A percentile compares a stretch with the other conserved stretches of the same genome.
phyloP scores from a whole-genome alignment of 2,888 invertebrate species.

The Brachypterus glaber region DNA sequence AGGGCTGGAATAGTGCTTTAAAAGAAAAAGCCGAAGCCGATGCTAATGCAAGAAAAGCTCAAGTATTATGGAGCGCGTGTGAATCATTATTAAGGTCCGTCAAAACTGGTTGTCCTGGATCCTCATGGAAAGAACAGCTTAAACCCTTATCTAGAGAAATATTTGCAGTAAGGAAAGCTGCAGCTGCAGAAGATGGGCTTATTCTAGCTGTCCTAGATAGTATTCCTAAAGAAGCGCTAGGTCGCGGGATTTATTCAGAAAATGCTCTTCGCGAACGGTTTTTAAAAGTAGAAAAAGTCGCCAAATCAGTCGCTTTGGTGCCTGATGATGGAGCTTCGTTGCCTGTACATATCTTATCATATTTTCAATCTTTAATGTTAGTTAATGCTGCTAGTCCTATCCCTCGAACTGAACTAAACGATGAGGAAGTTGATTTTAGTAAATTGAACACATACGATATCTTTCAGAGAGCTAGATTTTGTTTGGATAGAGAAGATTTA shows the following conservation, averaged over 20 bases:
- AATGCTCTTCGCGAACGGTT: slow-evolving; percentile 78
- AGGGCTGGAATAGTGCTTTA: slow-evolving; percentile 67
- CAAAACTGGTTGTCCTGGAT: slow-evolving; percentile 50
- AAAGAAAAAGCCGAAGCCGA: slow-evolving; percentile 66
- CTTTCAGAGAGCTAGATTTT: slow-evolving; percentile 82
- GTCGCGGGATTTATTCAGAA: slow-evolving; percentile 81
- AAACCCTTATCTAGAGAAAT: slow-evolving; percentile 60
- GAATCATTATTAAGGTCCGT: slow-evolving; percentile 76
- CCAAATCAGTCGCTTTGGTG: slow-evolving; percentile 74
- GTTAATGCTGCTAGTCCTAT: slow-evolving; percentile 59
- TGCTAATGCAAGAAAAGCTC: slow-evolving; percentile 66
- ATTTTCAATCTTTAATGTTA: slow-evolving; percentile 75
- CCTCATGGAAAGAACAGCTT: slow-evolving; percentile 48
- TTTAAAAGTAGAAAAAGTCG: slow-evolving; percentile 68
- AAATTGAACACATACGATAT: slow-evolving; percentile 79
- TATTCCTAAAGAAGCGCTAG: slow-evolving; percentile 68
- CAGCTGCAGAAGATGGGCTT: slow-evolving; percentile 66
- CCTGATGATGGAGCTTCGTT: slow-evolving; percentile 82
- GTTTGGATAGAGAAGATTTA: slow-evolving; percentile 81
- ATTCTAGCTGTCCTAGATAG: slow-evolving; percentile 67
- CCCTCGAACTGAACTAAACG: slow-evolving; percentile 61
- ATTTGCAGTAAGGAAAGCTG: slow-evolving; percentile 59
- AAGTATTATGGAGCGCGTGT: slow-evolving; percentile 89
- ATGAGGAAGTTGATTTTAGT: slow-evolving; percentile 63
- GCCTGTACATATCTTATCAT: slow-evolving; percentile 75